Base-by-base conservation (phyloP, 1,140 invertebrate genomes). In the Coboldia fuscipes region DNA sequence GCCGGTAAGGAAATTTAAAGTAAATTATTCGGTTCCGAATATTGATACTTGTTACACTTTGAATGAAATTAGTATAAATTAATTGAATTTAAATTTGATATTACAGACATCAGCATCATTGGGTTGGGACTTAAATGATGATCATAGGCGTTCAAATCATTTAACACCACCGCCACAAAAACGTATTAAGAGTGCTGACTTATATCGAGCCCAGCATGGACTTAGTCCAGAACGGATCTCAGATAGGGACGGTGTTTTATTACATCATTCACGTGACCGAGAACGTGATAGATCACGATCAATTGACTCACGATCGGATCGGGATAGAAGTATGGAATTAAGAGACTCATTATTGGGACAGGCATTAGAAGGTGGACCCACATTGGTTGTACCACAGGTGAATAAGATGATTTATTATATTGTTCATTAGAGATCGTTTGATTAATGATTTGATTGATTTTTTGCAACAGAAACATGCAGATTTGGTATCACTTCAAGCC, bases 301-400 rank as follows among this genome's bases (percentile, higher is more conserved):
- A 32, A 8, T 8, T 12, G 30, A 32, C 15, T 32, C 30, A 21
- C 8, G 5, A 6, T 10, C 8, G n/a, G 27, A 29, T n/a, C 27
- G 27, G 27, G 27, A 29, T 29, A 32, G 30, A 12, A 50, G 60
- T 5, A 55, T 65, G 33, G 70, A 74, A 43, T 58, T 75, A 37
- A 62, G 69, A 37, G 72, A 75, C 30, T 72, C 73, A 0, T 56
- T 81, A 14, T 58, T 82, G 24, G 68, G 74, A 12, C 77, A 81
- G 46, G 74, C 75, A 2, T 54, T 82, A 13, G 77, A 82, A 34
- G 30, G 18, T 23, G 33, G 33, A 19, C 24, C 33, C 14, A 34
- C 33, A 27, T 20, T 34, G 12, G 17, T 23, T 26, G 23, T 34
- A 17, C 28, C 35, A 24, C 12, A 17, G 12, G 30, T 32, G 3